Evolutionary conservation across 2,797 vertebrate species (phyloP).

Genomic region (Delichon dasypus): DNA sequence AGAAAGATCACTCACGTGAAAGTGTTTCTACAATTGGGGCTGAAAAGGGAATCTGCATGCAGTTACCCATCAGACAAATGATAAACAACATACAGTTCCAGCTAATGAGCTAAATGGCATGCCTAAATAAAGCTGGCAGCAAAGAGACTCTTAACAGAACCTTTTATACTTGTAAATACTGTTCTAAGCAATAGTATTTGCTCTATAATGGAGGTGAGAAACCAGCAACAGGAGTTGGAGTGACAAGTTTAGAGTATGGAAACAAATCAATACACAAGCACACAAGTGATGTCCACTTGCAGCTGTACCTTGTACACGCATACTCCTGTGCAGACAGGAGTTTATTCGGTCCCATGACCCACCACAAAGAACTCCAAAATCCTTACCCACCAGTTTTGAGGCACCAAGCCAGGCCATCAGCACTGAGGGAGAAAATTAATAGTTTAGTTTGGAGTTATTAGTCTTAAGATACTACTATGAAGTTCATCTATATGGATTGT

Average conservation of each 20-base stretch:
- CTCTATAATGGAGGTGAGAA: background rate
- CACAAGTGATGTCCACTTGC: fast-evolving
- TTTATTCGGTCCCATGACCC: background rate
- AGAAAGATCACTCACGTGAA: background rate
- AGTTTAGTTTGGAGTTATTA: background rate
- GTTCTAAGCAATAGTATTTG: background rate
- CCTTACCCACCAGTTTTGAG: background rate
- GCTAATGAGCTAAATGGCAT: background rate
- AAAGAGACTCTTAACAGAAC: background rate
- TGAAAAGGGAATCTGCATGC: background rate
- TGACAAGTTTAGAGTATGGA: background rate
- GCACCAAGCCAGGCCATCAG: background rate
- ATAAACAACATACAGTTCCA: background rate
- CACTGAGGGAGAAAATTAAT: background rate
- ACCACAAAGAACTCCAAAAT: background rate
- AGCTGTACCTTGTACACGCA: background rate
- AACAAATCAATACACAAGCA: background rate
- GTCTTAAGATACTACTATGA: background rate
- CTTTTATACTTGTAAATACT: background rate
- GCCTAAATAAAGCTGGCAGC: background rate
- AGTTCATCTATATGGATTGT: background rate
- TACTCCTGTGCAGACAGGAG: too few species aligned
- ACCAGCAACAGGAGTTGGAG: background rate
- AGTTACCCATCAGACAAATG: background rate
- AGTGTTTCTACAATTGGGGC: background rate